phyloP scores from a whole-genome alignment of 2,113 vertebrate genomes.

The Ictidomys tridecemlineatus region DNA sequence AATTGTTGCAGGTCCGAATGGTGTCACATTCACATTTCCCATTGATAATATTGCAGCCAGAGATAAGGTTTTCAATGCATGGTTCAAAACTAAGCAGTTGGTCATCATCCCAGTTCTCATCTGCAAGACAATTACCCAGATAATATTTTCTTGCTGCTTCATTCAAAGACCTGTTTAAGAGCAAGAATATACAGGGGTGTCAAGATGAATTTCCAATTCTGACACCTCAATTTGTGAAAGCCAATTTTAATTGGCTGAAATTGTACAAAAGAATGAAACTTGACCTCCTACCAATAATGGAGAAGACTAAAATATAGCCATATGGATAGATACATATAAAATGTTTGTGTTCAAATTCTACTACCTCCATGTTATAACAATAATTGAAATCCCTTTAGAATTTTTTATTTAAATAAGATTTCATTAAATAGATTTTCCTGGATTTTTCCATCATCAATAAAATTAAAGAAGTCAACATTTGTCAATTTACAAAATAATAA shows the following conservation, averaged over 20 bases:
- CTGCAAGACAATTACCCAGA: constrained; percentile 87
- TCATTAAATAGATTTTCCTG: not conserved
- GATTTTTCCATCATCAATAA: not conserved
- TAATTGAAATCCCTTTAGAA: not conserved
- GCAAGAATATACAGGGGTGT: not conserved
- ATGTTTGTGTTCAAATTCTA: not conserved
- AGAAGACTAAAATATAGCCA: not conserved
- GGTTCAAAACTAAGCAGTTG: constrained; percentile 95
- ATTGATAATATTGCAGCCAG: constrained; percentile 95
- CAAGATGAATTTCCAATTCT: not conserved
- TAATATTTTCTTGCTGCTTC: constrained; percentile 69
- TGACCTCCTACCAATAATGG: not conserved
- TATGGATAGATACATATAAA: not conserved
- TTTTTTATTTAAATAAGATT: not conserved
- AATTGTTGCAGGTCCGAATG: constrained; percentile 94
- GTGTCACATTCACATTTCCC: constrained; percentile 94
- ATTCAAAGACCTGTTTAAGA: constrained; percentile 58
- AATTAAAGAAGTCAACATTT: not conserved
- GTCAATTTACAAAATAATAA: not conserved
- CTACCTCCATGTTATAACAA: not conserved
- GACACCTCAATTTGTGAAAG: constrained; percentile 2
- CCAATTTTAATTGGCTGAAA: not conserved
- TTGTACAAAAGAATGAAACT: not conserved
- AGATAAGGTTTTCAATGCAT: constrained; percentile 95
- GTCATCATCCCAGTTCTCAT: constrained; percentile 96